Evolutionary conservation across 2,888 invertebrate species (phyloP), one percentile per base, ranked within the genome.

Genomic region (Palloptera scutellata): DNA sequence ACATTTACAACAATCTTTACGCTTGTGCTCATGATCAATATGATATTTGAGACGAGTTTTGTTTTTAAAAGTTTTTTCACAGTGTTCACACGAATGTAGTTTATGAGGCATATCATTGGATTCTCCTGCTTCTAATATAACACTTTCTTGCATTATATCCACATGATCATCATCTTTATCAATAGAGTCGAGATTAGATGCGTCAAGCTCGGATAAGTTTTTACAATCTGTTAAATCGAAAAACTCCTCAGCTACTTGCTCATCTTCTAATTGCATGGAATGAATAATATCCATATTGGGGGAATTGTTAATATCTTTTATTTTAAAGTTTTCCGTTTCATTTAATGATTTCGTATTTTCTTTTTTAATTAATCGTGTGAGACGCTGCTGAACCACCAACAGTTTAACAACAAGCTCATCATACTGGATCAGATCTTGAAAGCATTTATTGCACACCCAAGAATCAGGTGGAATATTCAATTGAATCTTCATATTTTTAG

Each of bases 331-430:
- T 45, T 19, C 53, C n/a, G 17, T 20, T 15, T 63, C 54, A 19
- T 52, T 43, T 8, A 40, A n/a, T n/a, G n/a, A 48, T 57, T 41
- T 45, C 10, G 52, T 2, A 19, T 57, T 51, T 2, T 64, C 66
- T 17, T 45, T 52, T 3, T 52, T 20, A 1, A 4, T 19, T n/a
- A 52, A 62, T 10, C 30, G 30, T 6, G 70, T 71, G n/a, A 74
- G 54, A 17, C 69, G 67, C 40, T 70, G 70, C 54, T 74, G 74
- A n/a, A 74, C 69, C 45, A 67, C 64, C 59, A 76, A 66, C 4
- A 77, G 64, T 13, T 71, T 71, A 1, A 76, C 61, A 65, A 76
- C 74, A 53, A 68, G 69, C 41, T 74, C 67, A 62, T 77, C 77
- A 55, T 76, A 76, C 0, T 70, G 65, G 1, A 71, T 67, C 3